Evolutionary conservation across 2,113 vertebrate species (phyloP), one percentile per base, ranked within the genome.

Genomic region (Choloepus hoffmanni): DNA sequence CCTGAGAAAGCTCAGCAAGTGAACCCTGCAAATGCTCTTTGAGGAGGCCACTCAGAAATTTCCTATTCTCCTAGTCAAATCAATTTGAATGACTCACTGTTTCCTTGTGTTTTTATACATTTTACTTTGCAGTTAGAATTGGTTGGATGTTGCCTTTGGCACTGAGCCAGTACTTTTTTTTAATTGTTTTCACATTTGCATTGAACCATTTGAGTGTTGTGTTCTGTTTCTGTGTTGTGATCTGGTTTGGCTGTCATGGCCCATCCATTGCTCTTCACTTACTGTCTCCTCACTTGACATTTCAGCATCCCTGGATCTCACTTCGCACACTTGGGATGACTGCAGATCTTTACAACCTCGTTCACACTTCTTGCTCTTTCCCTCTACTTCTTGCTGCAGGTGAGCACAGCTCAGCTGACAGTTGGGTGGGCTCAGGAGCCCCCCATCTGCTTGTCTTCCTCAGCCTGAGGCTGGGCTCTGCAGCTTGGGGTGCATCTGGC

Each of bases 251-350:
- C 30, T 60, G 67, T 50, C 23, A 7, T 15, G 18, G 30, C 43
- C 84, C 48, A 77, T 65, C 63, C 28, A 72, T 72, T 72, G 73
- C 81, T 58, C 23, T 43, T 67, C 73, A 86, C 53, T 91, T 88
- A 48, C 21, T 73, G 1, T 89, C 88, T 89, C 73, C 62, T 96
- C 48, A 33, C 55, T 94, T 92, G 70, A 68, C n/a, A 79, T 94
- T 96, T 94, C 90, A 77, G 79, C 84, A 73, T 73, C 68, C 58
- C 91, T 19, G 10, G 40, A 77, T 92, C 92, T 94, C 58, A 70
- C 85, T 90, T 96, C 43, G 70, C 28, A 40, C 91, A 43, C 76
- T 50, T 50, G 92, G 68, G 81, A 65, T 70, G 12, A 50, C 40
- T 88, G 53, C 33, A 77, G 85, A 28, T 87, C 92, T 97, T 79